Evolutionary conservation across 2,113 vertebrate species (phyloP), one percentile per base, ranked within the genome.

Genomic region (Phalacrocorax aristotelis): DNA sequence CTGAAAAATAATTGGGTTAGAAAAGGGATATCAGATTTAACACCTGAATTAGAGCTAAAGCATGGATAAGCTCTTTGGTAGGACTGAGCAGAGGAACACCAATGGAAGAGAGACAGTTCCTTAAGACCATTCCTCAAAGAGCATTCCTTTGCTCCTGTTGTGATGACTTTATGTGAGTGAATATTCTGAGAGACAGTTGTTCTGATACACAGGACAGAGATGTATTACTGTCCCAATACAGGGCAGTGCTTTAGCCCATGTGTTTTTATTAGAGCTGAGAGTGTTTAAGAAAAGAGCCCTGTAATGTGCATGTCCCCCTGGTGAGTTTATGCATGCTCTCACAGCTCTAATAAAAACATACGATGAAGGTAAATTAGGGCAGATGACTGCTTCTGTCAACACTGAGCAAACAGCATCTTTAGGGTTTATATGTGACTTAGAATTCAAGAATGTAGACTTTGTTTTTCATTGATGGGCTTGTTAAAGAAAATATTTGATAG

Each of bases 331-430:
- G 92, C 97, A 76, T 83, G 97, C 97, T 97, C 93, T 96, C 89
- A 89, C 95, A 96, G 97, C 87, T 96, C 91, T 97, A 97, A 97
- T 96, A 93, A 97, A 97, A 97, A 97, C 95, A 97, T 71, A 93
- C n/a, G 66, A 88, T 93, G 95, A 97, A 97, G 95, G 96, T 96
- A 97, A 97, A 97, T 98, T 96, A 96, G 93, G 97, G 93, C 87
- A 97, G 97, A 95, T 11, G 95, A 97, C 86, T 96, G 90, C 70
- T 95, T 90, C 95, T 97, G 93, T 94, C 94, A 97, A 92, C 96
- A 72, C 95, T 57, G 90, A 98, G 95, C 90, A 97, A 96, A 97
- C 95, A 79, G 89, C 83, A 97, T 96, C 94, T 97, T 97, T 88
- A 96, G 60, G 62, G 93, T 91, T 93, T 94, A 92, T 82, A 76